Evolutionary conservation across 2,888 invertebrate species (phyloP).

Genomic region (Electrophaes corylata): DNA sequence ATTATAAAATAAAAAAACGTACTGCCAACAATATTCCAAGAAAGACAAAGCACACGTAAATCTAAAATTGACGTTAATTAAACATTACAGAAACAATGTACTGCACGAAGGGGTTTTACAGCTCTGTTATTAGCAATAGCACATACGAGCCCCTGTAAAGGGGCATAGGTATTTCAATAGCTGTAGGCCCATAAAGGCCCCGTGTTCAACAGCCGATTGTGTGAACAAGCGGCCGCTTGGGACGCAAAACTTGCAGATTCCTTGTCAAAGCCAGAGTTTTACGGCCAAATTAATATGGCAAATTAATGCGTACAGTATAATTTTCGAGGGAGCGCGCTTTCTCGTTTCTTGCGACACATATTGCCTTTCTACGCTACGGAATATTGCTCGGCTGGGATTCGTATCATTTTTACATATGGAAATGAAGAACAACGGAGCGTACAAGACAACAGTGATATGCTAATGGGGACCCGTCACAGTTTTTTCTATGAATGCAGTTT

Average conservation of each 20-base stretch:
- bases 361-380: slow-evolving; percentile 30
- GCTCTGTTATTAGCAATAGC: slow-evolving; percentile 72
- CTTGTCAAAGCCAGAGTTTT: slow-evolving; percentile 84
- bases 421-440: slow-evolving; percentile 75
- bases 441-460: slow-evolving; percentile 82
- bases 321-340: slow-evolving; percentile 70
- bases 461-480: no score
- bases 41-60: slow-evolving; percentile 27
- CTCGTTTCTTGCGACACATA: slow-evolving; percentile 68
- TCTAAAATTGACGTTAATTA: slow-evolving; percentile 42
- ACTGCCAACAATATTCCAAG: slow-evolving; percentile 9
- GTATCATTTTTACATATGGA: slow-evolving; percentile 84
- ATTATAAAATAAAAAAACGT: not conserved
- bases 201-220: slow-evolving; percentile 68
- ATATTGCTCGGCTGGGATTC: slow-evolving; percentile 55
- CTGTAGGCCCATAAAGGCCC: slow-evolving; percentile 65
- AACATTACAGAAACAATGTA: slow-evolving; percentile 51
- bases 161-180: slow-evolving; percentile 65
- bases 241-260: slow-evolving; percentile 78
- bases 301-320: slow-evolving; percentile 84
- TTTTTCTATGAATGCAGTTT: no score
- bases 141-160: slow-evolving; percentile 50
- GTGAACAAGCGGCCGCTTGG: slow-evolving; percentile 79
- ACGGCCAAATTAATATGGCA: slow-evolving; percentile 85
- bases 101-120: slow-evolving; percentile 58